Evolutionary conservation across 2,797 vertebrate genomes (phyloP), one percentile per base, ranked within the genome.

Genomic region (Arctocebus calabarensis): DNA sequence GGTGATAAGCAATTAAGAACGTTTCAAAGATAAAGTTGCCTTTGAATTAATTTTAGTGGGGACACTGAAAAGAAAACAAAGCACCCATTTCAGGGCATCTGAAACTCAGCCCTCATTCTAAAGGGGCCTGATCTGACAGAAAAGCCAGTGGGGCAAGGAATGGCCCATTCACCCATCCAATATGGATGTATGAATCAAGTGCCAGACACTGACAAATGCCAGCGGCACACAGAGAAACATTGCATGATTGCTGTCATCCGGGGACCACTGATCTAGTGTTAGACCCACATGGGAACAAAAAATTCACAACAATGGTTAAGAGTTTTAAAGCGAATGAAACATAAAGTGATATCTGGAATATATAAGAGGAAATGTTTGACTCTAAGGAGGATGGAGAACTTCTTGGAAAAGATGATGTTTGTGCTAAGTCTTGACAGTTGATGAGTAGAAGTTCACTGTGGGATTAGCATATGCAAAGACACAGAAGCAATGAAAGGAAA

Each of bases 51-150:
- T 74, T 68, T 90, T 82, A 79, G 57, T 52, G 48, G 27, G 5
- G 40, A 57, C 25, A 90, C 86, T 9, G 90, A 82, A 92, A 91
- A 75, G 32, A 66, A 93, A 95, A 27, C 11, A 68, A 74, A 91
- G 32, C 23, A 74, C 84, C 11, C 2, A 17, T 2, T 23, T 71
- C 4, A 89, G 45, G 79, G 55, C 45, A 34, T 32, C 32, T 77
- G 78, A 34, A 45, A 70, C 61, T 81, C 34, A 91, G 17, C 23
- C 55, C 22, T 61, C 7, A 7, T 62, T 90, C 70, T 92, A 29
- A 86, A 77, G 34, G 75, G 20, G 13, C 71, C 3, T 92, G 45
- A 48, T 84, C 3, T 89, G 77, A 73, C 0, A 11, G 57, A 94
- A 89, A 88, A 94, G 77, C 0, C 43, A 13, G 10, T 7, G 11